These are phyloP conservation scores for Cyprinodon variegatus DNA, from an alignment of 2,113 vertebrate genomes.

Conservation along the genomic window DNA sequence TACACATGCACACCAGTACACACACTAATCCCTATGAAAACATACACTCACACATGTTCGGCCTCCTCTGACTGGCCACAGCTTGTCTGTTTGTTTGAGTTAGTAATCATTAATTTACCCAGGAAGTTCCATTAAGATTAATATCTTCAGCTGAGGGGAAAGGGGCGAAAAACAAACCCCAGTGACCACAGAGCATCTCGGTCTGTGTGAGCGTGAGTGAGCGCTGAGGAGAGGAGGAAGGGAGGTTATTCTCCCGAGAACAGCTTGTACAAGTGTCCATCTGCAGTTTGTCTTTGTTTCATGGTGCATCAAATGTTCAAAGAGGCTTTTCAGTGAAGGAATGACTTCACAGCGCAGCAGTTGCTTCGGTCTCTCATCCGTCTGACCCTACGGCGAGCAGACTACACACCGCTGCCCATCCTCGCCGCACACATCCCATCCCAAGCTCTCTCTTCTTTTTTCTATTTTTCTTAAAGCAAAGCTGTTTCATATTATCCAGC, in stretches of 20 bases:
- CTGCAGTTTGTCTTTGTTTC: conserved; percentile 77
- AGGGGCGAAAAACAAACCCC: conserved; percentile 55
- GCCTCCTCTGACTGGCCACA: conserved; percentile 44
- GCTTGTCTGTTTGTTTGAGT: conserved; percentile 76
- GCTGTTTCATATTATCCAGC: conserved; percentile 57
- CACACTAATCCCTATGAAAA: background rate
- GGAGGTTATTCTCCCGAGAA: conserved; percentile 53
- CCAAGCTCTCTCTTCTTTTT: background rate
- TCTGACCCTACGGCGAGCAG: conserved; percentile 57
- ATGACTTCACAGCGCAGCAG: conserved; percentile 69
- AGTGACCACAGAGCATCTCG: conserved; percentile 48
- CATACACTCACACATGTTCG: conserved; percentile 18
- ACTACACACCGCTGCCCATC: conserved; percentile 54
- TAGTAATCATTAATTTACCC: conserved; percentile 78
- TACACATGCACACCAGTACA: background rate
- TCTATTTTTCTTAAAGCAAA: conserved; percentile 29
- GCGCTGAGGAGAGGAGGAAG: conserved; percentile 23
- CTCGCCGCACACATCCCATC: conserved; percentile 13
- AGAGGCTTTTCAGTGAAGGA: conserved; percentile 67
- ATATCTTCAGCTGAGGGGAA: conserved; percentile 66
- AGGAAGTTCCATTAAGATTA: conserved; percentile 80
- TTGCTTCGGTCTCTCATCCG: conserved; percentile 61
- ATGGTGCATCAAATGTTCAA: conserved; percentile 74
- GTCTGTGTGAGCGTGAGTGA: conserved; percentile 22
- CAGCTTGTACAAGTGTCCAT: conserved; percentile 62